phyloP scores from a whole-genome alignment of 2,888 invertebrate species.

The Dusona sp. region DNA sequence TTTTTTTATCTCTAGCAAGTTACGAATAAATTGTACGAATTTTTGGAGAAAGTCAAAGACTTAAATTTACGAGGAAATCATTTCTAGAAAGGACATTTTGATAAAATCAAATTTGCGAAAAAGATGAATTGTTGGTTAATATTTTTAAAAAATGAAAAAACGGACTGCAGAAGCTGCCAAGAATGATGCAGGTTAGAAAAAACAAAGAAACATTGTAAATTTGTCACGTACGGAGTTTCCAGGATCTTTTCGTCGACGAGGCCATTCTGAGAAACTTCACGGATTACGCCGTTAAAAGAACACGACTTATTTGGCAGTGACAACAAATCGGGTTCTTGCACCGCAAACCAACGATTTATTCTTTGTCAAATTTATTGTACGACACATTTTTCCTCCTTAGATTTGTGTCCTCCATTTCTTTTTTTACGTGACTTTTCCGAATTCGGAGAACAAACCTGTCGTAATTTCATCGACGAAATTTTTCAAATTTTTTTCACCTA shows the following conservation, averaged over 20 bases:
- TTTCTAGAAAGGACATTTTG: not conserved
- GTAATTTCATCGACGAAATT: not conserved
- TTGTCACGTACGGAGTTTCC: slow-evolving; percentile 91
- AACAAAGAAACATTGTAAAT: not conserved
- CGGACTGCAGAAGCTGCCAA: not conserved
- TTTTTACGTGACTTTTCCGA: not conserved
- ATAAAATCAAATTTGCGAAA: not conserved
- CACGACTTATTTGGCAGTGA: slow-evolving; percentile 83
- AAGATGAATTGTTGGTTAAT: not conserved
- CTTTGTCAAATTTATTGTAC: slow-evolving; percentile 70
- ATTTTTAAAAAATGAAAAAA: not conserved
- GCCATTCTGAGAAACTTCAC: slow-evolving; percentile 79
- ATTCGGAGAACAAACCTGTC: slow-evolving; percentile 5
- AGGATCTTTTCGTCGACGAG: slow-evolving; percentile 89
- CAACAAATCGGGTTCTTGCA: slow-evolving; percentile 78
- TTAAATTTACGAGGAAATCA: not conserved
- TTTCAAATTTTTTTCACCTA: slow-evolving; percentile 61
- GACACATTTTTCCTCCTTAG: slow-evolving; percentile 2
- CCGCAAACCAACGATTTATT: slow-evolving; percentile 77
- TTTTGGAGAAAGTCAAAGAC: not conserved
- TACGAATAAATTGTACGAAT: not conserved
- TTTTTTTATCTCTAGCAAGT: not conserved
- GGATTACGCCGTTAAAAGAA: slow-evolving; percentile 70
- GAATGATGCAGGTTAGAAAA: slow-evolving; percentile 30
- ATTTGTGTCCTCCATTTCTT: not conserved